Evolutionary conservation across 2,797 vertebrate genomes (phyloP).

Genomic region (Argyrosomus regius): DNA sequence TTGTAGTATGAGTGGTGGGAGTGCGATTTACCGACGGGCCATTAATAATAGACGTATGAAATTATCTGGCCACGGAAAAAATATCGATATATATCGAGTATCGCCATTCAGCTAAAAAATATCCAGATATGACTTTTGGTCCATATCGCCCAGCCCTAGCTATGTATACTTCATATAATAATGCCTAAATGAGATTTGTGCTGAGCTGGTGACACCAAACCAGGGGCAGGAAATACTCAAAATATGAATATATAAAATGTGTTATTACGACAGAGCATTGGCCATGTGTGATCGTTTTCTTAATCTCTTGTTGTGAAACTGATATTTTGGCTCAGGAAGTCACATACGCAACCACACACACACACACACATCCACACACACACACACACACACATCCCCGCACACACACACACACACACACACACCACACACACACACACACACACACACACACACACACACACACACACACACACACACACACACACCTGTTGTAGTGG

Average conservation of each 20-base stretch:
- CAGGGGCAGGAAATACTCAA: background rate
- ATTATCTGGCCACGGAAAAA: no score
- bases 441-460: conserved; percentile 73
- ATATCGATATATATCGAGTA: no score
- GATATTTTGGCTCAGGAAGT: background rate
- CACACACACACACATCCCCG: background rate
- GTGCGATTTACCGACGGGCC: no score
- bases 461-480: background rate
- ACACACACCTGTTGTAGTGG: conserved; percentile 94
- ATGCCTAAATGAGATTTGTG: background rate
- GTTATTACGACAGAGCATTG: background rate
- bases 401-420: conserved; percentile 9
- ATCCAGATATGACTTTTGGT: no score
- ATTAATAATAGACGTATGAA: no score
- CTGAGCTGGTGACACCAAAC: background rate
- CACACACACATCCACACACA: conserved; percentile 75
- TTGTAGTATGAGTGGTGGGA: no score
- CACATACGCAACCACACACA: background rate
- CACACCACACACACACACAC: conserved; percentile 77
- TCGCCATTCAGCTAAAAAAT: no score
- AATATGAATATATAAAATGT: background rate
- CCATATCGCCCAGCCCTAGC: no score
- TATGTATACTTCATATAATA: no score
- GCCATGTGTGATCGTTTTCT: background rate
- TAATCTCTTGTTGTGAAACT: background rate